Base-by-base conservation (phyloP, 2,797 vertebrate genomes). In the Galaxias olidus region DNA sequence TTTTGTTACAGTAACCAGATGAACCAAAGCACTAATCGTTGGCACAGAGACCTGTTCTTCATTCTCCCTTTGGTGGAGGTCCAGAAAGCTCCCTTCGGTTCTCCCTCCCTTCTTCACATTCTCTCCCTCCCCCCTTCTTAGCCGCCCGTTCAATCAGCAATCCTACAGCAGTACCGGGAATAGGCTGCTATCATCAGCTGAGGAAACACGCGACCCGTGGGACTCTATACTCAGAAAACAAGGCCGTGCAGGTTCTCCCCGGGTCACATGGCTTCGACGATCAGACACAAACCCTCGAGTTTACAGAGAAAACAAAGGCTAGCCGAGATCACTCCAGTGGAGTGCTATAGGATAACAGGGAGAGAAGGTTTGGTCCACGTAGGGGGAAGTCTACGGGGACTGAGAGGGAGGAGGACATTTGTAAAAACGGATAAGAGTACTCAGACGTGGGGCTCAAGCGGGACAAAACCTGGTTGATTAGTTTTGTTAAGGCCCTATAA, bases 171-270 rank as follows among this genome's bases (percentile, higher is more conserved):
- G 61, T 30, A 51, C 66, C 66, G 52, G 65, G 62, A 86, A 85
- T 71, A 71, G 14, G 64, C 43, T 20, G 67, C 87, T 88, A 89
- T 91, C 90, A 88, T 90, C 90, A 91, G 65, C 75, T 76, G 75
- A 76, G 75, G 77, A 81, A 92, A 90, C 91, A 88, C 82, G 78
- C 89, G 84, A 81, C 86, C 78, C 83, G 72, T 78, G 61, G 82
- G 85, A 84, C 81, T 69, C 75, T 81, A 78, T 75, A 71, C 84
- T 82, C 80, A 84, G 77, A 82, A 83, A 82, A 87, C 77, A 84
- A 65, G 78, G 83, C 76, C 57, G 68, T 84, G 83, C 72, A 66
- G 76, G 76, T 63, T 72, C 85, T 78, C 75, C 73, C 76, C 55
- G 53, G 65, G 78, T 74, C 76, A 64, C 61, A 56, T 54, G 85